Conservation (phyloP, 2,113 vertebrate species). For the Xyrauchen texanus region DNA sequence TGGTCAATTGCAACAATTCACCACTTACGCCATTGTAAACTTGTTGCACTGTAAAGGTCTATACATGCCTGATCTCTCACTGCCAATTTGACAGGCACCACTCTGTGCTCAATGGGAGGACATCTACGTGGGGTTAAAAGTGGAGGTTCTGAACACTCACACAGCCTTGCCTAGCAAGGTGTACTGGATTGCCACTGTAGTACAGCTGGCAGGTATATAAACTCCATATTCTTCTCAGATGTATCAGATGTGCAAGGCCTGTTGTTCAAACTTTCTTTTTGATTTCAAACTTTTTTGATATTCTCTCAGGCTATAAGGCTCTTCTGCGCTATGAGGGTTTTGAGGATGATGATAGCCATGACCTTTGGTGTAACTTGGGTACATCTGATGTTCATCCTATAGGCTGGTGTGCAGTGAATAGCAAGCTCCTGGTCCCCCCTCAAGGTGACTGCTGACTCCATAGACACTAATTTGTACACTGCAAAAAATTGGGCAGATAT, state of each 20-base stretch:
- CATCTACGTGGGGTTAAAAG: slow-evolving; percentile 85
- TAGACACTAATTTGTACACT: not conserved
- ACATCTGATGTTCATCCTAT: slow-evolving; percentile 90
- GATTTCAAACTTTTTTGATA: not conserved
- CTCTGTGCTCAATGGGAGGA: slow-evolving; percentile 92
- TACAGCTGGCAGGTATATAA: slow-evolving; percentile 82
- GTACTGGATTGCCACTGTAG: slow-evolving; percentile 92
- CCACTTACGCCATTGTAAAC: not conserved
- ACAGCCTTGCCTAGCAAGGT: slow-evolving; percentile 89
- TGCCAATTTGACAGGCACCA: slow-evolving; percentile 75
- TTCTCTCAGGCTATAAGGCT: slow-evolving; percentile 84
- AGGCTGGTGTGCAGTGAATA: slow-evolving; percentile 93
- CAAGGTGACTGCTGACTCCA: slow-evolving; percentile 72
- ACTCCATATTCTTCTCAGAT: not conserved
- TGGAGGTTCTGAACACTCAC: slow-evolving; percentile 91
- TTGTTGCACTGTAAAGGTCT: not conserved
- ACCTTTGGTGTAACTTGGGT: slow-evolving; percentile 94
- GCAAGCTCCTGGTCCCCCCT: slow-evolving; percentile 94
- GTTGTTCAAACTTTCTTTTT: not conserved
- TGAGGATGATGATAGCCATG: slow-evolving; percentile 81
- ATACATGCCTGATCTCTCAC: not conserved
- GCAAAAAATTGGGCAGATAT: not conserved
- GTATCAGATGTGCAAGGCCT: not conserved
- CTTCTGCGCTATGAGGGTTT: slow-evolving; percentile 92
- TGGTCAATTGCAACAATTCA: not conserved